Evolutionary conservation across 2,113 vertebrate genomes (phyloP).

Genomic region (Bungarus multicinctus): DNA sequence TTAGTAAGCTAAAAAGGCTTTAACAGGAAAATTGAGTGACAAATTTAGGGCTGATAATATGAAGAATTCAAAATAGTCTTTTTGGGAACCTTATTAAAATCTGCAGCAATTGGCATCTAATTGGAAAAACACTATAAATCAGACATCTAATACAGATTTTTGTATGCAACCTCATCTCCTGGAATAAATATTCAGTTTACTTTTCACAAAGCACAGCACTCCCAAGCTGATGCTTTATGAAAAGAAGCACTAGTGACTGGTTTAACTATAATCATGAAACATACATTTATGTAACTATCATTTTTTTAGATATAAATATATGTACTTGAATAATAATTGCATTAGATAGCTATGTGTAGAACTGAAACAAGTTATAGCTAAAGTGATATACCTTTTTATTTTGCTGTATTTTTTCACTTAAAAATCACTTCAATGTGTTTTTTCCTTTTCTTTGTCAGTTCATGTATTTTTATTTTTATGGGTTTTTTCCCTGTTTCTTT

Average conservation of each 20-base stretch:
- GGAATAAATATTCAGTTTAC: background rate
- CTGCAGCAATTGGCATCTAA: background rate
- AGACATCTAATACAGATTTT: background rate
- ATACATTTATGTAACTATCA: background rate
- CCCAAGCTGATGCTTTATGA: background rate
- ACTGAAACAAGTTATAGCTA: background rate
- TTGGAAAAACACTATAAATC: background rate
- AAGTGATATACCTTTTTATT: background rate
- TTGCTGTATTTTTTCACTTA: background rate
- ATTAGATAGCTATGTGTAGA: background rate
- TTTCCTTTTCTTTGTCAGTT: background rate
- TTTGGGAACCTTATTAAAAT: background rate
- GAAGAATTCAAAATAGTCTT: background rate
- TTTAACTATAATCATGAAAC: background rate
- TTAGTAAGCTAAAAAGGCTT: too few species aligned
- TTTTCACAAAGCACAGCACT: background rate
- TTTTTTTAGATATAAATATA: too few species aligned
- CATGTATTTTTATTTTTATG: background rate
- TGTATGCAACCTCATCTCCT: background rate
- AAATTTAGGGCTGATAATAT: background rate
- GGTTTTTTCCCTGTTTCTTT: too few species aligned
- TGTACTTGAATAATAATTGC: background rate
- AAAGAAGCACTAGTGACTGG: background rate
- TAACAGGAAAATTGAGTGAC: background rate
- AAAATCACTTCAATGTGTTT: background rate